A percentile compares a stretch with the other conserved stretches of the same genome.
Conservation (phyloP, 2,888 invertebrate species). For the Pristionchus exspectatus region DNA sequence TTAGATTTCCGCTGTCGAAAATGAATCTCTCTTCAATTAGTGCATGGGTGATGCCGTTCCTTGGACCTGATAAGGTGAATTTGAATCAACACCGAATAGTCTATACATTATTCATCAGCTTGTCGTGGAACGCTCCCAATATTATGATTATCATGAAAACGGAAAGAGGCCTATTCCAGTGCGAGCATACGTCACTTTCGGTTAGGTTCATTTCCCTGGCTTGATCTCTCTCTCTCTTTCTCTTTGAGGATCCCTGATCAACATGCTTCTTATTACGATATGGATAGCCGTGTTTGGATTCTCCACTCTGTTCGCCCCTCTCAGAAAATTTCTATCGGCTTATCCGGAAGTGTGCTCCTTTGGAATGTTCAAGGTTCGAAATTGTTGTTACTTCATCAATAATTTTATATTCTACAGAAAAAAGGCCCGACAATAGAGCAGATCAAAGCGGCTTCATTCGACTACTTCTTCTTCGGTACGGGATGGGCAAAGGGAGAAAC, state of each 20-base stretch:
- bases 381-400: neutral
- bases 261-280: conserved; percentile 81
- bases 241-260: conserved; percentile 81
- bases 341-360: conserved; percentile 86
- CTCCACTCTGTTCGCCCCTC: conserved; percentile 84
- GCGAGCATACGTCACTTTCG: conserved; percentile 25
- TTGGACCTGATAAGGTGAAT: conserved; percentile 80
- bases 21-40: conserved; percentile 71
- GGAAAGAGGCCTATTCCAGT: conserved; percentile 4
- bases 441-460: conserved; percentile 82
- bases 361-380: conserved; percentile 84
- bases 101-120: conserved; percentile 67
- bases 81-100: neutral
- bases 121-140: conserved; percentile 85
- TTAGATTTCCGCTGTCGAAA: conserved; percentile 69
- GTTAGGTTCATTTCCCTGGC: neutral
- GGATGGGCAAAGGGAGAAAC: conserved; percentile 84
- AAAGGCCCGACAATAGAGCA: conserved; percentile 82
- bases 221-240: too few relatives aligned
- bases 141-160: conserved; percentile 84
- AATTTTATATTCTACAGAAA: conserved; percentile 66
- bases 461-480: conserved; percentile 86
- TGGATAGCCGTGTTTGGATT: conserved; percentile 82
- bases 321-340: conserved; percentile 85
- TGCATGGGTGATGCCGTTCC: conserved; percentile 87